Conservation (phyloP, 1,140 invertebrate species). For the Drosophila asahinai region DNA sequence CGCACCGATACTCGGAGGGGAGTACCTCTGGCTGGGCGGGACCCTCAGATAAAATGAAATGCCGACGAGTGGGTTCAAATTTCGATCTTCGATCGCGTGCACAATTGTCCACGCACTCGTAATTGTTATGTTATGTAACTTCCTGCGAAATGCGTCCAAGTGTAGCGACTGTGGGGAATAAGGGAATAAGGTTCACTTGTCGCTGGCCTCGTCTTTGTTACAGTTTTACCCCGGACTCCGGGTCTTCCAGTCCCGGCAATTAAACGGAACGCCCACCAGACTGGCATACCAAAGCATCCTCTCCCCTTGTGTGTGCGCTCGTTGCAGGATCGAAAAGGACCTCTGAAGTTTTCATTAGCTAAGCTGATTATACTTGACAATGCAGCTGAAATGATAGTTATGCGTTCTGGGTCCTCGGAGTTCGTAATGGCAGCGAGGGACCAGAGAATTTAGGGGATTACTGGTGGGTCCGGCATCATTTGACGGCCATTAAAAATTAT, state of each 20-base stretch:
- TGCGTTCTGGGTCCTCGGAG: conserved; percentile 1
- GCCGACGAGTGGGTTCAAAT: conserved; percentile 30
- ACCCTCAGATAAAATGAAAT: conserved; percentile 13
- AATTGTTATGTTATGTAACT: conserved; percentile 53
- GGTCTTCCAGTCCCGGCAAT: conserved; percentile 23
- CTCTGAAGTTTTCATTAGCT: conserved; percentile 53
- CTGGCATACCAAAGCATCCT: conserved; percentile 5
- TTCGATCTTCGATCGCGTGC: conserved; percentile 27
- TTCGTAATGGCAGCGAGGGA: neutral
- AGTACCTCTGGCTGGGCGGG: conserved; percentile 6
- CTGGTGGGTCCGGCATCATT: too few species aligned
- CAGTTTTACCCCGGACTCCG: conserved; percentile 30
- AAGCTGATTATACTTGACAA: conserved; percentile 68
- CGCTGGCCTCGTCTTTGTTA: conserved; percentile 62
- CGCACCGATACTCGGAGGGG: conserved; percentile 43
- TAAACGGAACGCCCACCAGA: conserved; percentile 51
- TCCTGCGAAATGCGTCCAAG: conserved; percentile 46
- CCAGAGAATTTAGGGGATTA: neutral
- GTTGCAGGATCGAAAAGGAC: conserved; percentile 3
- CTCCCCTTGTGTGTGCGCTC: conserved; percentile 50
- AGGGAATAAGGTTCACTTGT: conserved; percentile 53
- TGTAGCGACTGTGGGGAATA: conserved; percentile 15
- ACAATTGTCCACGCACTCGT: conserved; percentile 40
- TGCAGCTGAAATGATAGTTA: conserved; percentile 59
- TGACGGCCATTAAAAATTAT: conserved; percentile 33